Evolutionary conservation across 2,888 invertebrate genomes (phyloP), one percentile per base, ranked within the genome.

Genomic region (Parnassius apollo): DNA sequence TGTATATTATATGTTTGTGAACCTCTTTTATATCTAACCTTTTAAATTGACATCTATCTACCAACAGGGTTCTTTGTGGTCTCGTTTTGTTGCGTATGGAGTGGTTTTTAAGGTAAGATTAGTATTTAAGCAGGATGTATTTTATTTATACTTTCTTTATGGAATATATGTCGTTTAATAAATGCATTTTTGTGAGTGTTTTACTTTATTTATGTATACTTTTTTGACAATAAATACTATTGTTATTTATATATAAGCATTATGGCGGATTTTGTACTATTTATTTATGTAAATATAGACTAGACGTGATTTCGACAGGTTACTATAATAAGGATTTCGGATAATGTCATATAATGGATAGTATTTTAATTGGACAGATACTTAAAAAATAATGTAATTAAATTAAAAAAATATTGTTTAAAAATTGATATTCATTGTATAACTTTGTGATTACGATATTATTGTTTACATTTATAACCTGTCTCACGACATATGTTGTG

Each of bases 401-500:
- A 52, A 52, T 35, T 51, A 7, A 48, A 48, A 48, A 7, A n/a
- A 48, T 7, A 48, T n/a, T 12, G 42, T 35, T 10, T n/a, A 53
- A 18, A 54, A 48, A 55, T 49, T 55, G 1, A 51, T 54, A 49
- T 49, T 55, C 3, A 51, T 54, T 59, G 55, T 54, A 50, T 35
- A 42, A 35, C 35, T n/a, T 22, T 55, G 18, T 51, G 46, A 13
- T 46, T 45, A 11, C 22, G n/a, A 44, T 52, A 65, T 70, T 64
- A 65, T 69, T 66, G 59, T 64, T 65, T 71, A 65, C 72, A 73
- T 82, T 76, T 85, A 71, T 80, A 81, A 75, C 75, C 83, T 85
- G 91, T 91, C 91, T 91, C 91, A 91, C 91, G 88, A 86, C 91
- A 91, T 91, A 86, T 91, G 91, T 91, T 88, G 85, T 88, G 81